phyloP scores from a whole-genome alignment of 2,888 invertebrate genomes.

The Subacronicta megacephala region DNA sequence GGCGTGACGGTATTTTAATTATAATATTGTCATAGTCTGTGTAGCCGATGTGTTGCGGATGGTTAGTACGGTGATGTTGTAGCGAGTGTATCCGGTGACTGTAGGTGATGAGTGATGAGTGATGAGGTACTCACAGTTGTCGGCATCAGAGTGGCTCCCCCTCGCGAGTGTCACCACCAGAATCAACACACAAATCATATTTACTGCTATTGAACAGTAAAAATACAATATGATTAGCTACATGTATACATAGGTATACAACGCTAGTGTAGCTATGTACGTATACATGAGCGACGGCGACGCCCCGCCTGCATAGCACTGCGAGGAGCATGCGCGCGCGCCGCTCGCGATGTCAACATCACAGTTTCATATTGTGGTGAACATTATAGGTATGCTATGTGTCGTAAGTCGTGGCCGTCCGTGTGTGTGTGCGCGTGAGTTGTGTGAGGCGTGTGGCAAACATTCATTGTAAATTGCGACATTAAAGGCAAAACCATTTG shows the following conservation, averaged over 20 bases:
- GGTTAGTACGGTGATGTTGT: no score
- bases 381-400: no score
- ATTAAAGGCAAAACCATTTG: no score
- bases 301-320: no score
- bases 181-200: conserved; percentile 13
- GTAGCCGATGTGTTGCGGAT: no score
- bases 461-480: not conserved
- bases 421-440: not conserved
- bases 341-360: not conserved
- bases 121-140: conserved; percentile 16
- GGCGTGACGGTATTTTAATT: no score
- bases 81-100: no score
- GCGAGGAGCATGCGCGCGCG: not conserved
- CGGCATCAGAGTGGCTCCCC: not conserved
- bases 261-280: no score
- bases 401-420: not conserved
- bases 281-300: no score
- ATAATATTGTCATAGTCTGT: no score
- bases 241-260: not conserved
- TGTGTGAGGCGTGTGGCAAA: not conserved
- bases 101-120: no score
- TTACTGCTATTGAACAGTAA: not conserved
- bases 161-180: not conserved
- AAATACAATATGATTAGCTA: not conserved
- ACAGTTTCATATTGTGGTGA: not conserved